phyloP scores from a whole-genome alignment of 1,140 invertebrate genomes.

The Drosophila nigrodunni region DNA sequence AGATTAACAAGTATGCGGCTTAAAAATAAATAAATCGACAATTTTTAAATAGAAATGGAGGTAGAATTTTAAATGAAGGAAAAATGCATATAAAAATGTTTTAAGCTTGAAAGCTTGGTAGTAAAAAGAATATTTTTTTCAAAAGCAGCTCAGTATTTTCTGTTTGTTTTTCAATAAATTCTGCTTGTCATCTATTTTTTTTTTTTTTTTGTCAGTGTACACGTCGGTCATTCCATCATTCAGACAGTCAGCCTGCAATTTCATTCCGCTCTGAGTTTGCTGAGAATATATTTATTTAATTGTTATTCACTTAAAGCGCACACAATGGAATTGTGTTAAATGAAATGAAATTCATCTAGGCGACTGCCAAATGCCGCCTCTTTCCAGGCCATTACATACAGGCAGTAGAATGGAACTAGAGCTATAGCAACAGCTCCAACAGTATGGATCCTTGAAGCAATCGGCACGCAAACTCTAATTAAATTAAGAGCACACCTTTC shows the following conservation, averaged over 20 bases:
- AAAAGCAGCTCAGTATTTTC: no score
- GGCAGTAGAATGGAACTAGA: slow-evolving; percentile 19
- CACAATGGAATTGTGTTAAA: slow-evolving; percentile 76
- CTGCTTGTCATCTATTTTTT: no score
- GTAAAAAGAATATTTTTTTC: no score
- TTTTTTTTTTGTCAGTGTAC: no score
- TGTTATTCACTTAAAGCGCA: slow-evolving; percentile 68
- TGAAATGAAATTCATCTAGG: slow-evolving; percentile 78
- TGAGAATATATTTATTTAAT: slow-evolving; percentile 68
- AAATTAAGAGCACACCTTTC: slow-evolving; percentile 79
- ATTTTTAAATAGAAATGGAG: no score
- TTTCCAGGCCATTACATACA: slow-evolving; percentile 76
- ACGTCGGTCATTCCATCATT: no score
- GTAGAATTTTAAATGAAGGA: no score
- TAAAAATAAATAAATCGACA: no score
- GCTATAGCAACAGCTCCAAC: not conserved
- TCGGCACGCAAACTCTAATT: slow-evolving; percentile 66
- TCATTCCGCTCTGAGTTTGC: not conserved
- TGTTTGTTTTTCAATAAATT: no score
- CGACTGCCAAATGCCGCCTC: slow-evolving; percentile 61
- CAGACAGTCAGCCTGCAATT: slow-evolving; percentile 10
- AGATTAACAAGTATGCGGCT: no score
- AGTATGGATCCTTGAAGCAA: slow-evolving; percentile 33
- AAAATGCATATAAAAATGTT: no score
- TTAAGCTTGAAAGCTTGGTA: no score